A percentile compares a stretch with the other conserved stretches of the same genome.
Conservation (phyloP, 2,113 vertebrate genomes). For the Cottus gobio region DNA sequence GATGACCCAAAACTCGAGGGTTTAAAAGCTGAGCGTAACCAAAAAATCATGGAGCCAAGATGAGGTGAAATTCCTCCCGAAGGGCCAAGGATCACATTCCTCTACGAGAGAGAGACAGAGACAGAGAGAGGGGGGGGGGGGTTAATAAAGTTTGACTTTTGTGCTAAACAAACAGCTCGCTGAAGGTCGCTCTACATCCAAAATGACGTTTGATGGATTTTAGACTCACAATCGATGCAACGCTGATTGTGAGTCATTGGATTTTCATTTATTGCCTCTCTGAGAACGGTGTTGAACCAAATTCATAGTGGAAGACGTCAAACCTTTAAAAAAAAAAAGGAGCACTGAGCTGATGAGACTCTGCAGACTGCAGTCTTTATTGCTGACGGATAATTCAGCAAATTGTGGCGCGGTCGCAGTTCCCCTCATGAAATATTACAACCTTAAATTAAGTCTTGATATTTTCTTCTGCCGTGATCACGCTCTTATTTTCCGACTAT, state of each 20-base stretch:
- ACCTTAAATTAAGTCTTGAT: slow-evolving; percentile 26
- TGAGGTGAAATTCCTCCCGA: slow-evolving; percentile 39
- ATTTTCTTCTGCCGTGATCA: slow-evolving; percentile 17
- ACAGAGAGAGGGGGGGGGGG: background rate
- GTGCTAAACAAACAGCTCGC: background rate
- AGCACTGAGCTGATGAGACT: background rate
- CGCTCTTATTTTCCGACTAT: slow-evolving; percentile 25
- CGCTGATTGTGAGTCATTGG: slow-evolving; percentile 11
- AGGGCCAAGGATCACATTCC: slow-evolving; percentile 32
- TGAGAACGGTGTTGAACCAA: background rate
- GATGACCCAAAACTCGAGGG: slow-evolving; percentile 24
- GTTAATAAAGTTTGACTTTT: slow-evolving; percentile 26
- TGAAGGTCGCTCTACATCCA: background rate
- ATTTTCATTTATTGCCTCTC: slow-evolving; percentile 34
- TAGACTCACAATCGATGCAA: slow-evolving; percentile 2
- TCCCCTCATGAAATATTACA: background rate
- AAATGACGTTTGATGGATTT: slow-evolving; percentile 33
- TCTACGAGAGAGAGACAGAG: background rate
- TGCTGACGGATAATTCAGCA: slow-evolving; percentile 9
- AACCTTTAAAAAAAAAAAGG: background rate
- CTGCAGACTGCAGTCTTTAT: background rate
- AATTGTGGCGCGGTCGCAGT: slow-evolving; percentile 1
- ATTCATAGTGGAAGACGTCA: background rate
- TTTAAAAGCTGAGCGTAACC: slow-evolving; percentile 32
- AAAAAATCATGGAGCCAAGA: slow-evolving; percentile 26